Base-by-base conservation (phyloP, 2,113 vertebrate species). In the Petromus typicus region DNA sequence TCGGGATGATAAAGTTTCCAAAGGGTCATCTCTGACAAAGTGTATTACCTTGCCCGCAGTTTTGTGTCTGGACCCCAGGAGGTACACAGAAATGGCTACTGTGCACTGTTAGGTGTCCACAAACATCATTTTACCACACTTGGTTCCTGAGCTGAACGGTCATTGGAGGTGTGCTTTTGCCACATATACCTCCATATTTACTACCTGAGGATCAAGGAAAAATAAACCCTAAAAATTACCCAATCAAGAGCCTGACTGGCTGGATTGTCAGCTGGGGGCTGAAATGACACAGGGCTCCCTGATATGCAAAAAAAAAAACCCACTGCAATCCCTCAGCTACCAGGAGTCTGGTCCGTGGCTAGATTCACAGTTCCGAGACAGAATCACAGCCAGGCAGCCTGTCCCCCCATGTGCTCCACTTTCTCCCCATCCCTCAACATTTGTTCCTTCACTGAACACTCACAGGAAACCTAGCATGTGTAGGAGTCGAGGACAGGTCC, bases 161-260 rank as follows among this genome's bases (percentile, higher is more conserved):
- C 34, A 7, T 6, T 9, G 67, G 13, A 45, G 7, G 37, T 34
- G 2, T 30, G 30, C n/a, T n/a, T 48, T 27, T 40, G 30, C 92
- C 57, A 66, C 54, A 30, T 17, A 34, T 1, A 2, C 69, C 32
- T 16, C 69, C n/a, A 1, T 30, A 40, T 83, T 40, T 89, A 85
- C 40, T 6, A 81, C 27, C 64, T 57, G 51, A 45, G n/a, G 40
- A 86, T 5, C 32, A 16, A 76, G 37, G 2, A 25, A 22, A 93
- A 84, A 43, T 76, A 78, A 61, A 54, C 40, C 78, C 80, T 43
- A 57, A 69, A 94, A 89, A 78, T 61, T 56, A 71, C 75, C 79
- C 75, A 34, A 7, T 69, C 48, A 64, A 79, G 69, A 66, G 40
- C 80, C 89, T 23, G 23, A 43, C 13, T 4, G 4, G 51, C 57